Percentiles rank a stretch among this genome's conserved stretches.
These are phyloP conservation scores for Troides aeacus DNA, from an alignment of 2,888 invertebrate genomes.

Conservation along the genomic window DNA sequence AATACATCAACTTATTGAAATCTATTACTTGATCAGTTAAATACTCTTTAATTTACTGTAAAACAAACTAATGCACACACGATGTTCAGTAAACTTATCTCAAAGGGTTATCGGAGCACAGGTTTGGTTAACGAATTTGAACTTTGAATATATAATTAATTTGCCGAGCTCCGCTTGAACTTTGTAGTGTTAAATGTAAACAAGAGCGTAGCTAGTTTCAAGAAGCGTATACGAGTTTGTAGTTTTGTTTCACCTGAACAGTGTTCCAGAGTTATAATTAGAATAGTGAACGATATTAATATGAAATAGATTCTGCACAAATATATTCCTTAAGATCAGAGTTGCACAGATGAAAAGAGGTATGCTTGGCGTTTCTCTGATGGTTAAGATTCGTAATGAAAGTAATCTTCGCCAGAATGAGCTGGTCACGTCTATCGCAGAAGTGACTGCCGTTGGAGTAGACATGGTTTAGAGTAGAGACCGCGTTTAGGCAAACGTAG, in stretches of 20 bases:
- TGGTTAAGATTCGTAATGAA: too few relatives aligned
- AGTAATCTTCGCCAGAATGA: too few relatives aligned
- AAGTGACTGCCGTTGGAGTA: too few relatives aligned
- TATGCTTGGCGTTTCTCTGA: too few relatives aligned
- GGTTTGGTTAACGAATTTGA: slow-evolving; percentile 1
- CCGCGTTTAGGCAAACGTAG: too few relatives aligned
- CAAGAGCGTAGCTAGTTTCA: slow-evolving; percentile 11
- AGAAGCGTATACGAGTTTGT: slow-evolving; percentile 10
- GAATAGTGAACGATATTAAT: background rate
- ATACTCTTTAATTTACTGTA: background rate
- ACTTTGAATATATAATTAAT: slow-evolving; percentile 15
- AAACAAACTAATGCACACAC: background rate
- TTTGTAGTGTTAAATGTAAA: slow-evolving; percentile 14
- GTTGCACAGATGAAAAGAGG: too few relatives aligned
- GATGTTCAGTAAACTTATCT: background rate
- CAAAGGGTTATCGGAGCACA: background rate
- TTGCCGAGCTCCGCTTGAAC: slow-evolving; percentile 8
- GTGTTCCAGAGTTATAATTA: slow-evolving; percentile 6
- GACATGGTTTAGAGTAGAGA: too few relatives aligned
- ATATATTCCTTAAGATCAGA: background rate
- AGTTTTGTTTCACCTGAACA: slow-evolving; percentile 6
- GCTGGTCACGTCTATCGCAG: too few relatives aligned
- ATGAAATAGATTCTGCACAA: background rate
- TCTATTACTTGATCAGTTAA: background rate
- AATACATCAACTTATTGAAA: background rate